Percentiles rank a stretch among this genome's conserved stretches.
These are phyloP conservation scores for Buathra laborator DNA, from an alignment of 2,888 invertebrate species.

Conservation along the genomic window DNA sequence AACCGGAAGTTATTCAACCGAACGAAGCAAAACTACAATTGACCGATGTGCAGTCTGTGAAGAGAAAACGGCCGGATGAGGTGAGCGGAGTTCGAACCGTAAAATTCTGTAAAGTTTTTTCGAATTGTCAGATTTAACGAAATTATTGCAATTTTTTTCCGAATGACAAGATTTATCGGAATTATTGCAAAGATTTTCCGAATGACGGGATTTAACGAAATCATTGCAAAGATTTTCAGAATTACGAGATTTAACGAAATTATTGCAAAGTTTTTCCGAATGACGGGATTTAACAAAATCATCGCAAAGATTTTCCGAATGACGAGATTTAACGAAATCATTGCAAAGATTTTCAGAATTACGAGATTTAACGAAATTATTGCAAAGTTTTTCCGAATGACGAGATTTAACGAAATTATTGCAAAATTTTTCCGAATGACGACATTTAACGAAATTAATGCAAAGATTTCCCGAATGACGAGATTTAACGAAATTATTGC, in stretches of 20 bases:
- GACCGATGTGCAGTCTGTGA: conserved; percentile 65
- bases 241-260: background rate
- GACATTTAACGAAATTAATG: conserved; percentile 15
- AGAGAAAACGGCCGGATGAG: conserved; percentile 79
- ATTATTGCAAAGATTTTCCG: conserved; percentile 68
- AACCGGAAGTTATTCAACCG: conserved; percentile 70
- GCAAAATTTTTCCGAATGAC: conserved; percentile 69
- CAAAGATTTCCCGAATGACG: conserved; percentile 65
- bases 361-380: background rate
- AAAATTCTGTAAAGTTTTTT: background rate
- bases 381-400: conserved; percentile 70
- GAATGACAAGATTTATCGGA: background rate
- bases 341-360: conserved; percentile 67
- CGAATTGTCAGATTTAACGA: background rate
- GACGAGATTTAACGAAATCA: background rate
- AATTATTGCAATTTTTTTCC: conserved; percentile 71
- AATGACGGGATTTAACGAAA: background rate
- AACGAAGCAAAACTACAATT: conserved; percentile 57
- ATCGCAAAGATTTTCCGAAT: conserved; percentile 68
- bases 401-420: conserved; percentile 14
- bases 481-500: background rate
- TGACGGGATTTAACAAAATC: background rate
- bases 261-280: conserved; percentile 71
- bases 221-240: conserved; percentile 67
- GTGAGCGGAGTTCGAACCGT: conserved; percentile 68